phyloP scores from a whole-genome alignment of 2,888 invertebrate species.

The Tetrapedia diversipes region DNA sequence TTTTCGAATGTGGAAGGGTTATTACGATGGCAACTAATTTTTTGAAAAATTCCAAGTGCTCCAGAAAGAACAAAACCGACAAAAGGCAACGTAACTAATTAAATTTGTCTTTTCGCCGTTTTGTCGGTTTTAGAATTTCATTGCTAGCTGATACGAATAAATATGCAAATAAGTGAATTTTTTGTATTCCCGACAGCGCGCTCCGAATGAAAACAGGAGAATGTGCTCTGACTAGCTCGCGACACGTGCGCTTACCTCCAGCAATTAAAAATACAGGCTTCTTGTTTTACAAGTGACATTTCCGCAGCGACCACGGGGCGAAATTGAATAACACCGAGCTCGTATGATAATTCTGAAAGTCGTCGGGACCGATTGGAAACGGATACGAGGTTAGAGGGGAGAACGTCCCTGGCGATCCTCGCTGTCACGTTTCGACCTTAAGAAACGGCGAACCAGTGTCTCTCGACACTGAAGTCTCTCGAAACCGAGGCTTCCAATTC shows the following conservation, averaged over 20 bases:
- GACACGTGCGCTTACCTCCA: too few species aligned
- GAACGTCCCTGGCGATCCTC: slow-evolving; percentile 36
- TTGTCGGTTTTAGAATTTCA: too few species aligned
- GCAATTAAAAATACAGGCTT: background rate
- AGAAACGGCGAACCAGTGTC: background rate
- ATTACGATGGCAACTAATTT: too few species aligned
- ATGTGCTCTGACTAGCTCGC: background rate
- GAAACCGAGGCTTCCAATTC: background rate
- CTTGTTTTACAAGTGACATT: slow-evolving; percentile 58
- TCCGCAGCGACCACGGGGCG: slow-evolving; percentile 6
- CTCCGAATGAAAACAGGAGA: too few species aligned
- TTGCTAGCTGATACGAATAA: too few species aligned
- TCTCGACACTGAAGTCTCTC: slow-evolving; percentile 15
- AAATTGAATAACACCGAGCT: slow-evolving; percentile 19
- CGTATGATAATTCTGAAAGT: slow-evolving; percentile 47
- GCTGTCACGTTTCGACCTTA: slow-evolving; percentile 48
- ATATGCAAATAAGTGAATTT: too few species aligned
- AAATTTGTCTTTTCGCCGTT: too few species aligned
- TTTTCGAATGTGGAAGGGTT: too few species aligned
- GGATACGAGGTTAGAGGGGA: slow-evolving; percentile 15
- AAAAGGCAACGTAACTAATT: too few species aligned
- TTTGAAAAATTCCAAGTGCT: too few species aligned
- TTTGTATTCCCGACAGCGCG: too few species aligned
- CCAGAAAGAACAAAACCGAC: too few species aligned
- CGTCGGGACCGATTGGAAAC: slow-evolving; percentile 20